Percentiles rank a stretch among this genome's conserved stretches.
Conservation (phyloP, 2,797 vertebrate genomes). For the Dicrostonyx torquatus region DNA sequence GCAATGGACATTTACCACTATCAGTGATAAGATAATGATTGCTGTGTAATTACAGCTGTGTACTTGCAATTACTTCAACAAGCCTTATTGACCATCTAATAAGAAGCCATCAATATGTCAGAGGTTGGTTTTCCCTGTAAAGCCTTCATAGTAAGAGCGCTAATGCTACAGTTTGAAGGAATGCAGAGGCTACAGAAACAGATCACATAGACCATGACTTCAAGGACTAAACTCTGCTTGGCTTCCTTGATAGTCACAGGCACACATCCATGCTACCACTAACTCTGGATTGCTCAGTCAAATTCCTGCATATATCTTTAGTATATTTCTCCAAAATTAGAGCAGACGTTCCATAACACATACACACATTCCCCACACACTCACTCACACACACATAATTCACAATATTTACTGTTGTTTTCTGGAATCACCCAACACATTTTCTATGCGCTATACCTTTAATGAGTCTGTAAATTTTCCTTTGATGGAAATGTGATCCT, state of each 20-base stretch:
- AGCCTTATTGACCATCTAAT: slow-evolving; percentile 38
- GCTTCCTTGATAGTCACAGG: neutral
- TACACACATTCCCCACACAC: no score
- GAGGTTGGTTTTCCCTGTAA: neutral
- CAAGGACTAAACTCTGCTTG: neutral
- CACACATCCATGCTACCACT: neutral
- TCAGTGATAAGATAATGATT: slow-evolving; percentile 42
- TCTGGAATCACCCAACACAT: neutral
- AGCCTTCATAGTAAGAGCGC: neutral
- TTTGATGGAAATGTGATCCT: neutral
- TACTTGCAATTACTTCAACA: slow-evolving; percentile 60
- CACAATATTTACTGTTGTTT: neutral
- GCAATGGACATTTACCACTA: neutral
- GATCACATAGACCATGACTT: neutral
- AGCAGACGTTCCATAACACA: neutral
- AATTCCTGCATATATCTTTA: neutral
- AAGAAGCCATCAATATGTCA: slow-evolving; percentile 46
- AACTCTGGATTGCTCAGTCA: neutral
- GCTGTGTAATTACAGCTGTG: slow-evolving; percentile 35
- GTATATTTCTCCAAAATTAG: neutral
- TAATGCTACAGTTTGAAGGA: neutral
- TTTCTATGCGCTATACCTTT: neutral
- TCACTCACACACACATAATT: neutral
- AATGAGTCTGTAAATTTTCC: neutral
- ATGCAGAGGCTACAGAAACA: neutral